Evolutionary conservation across 2,888 invertebrate genomes (phyloP), one percentile per base, ranked within the genome.

Genomic region (Argyresthia albistria): DNA sequence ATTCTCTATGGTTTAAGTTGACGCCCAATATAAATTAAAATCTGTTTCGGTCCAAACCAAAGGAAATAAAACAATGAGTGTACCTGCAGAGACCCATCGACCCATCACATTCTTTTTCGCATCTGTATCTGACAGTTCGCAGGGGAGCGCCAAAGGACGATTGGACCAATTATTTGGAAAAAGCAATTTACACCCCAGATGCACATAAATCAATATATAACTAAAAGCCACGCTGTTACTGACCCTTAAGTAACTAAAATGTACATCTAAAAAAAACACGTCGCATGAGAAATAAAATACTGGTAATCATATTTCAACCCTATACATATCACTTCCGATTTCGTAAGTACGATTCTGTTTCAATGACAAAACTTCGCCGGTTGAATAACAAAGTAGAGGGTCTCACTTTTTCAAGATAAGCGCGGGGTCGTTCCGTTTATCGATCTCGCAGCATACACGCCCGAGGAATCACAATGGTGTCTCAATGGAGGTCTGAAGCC

Each of bases 381-480:
- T 62, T 67, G 77, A 77, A 78, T 77, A 74, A 70, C 63, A 76
- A 75, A 76, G 68, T 70, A 66, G 73, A 74, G 69, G 25, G 73
- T 76, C 71, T 70, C 70, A 71, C 70, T 75, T 74, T 62, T 16
- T 48, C 7, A 14, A 16, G 16, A 64, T 66, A 66, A 67, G 70
- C 62, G 65, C 66, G 65, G 68, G 71, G 70, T 73, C 73, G 71
- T 74, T 72, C 64, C 70, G 70, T 66, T 74, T 76, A 79, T 78
- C 76, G 78, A 77, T 76, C 75, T 66, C 68, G 74, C 76, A 76
- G 76, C 71, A 69, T 55, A 66, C 60, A 69, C 77, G 74, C 63
- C 60, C 60, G 59, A 60, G 52, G 78, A 76, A 79, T 79, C 66
- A 61, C 70, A 77, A 79, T 76, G 69, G 71, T 70, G 62, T 63